These are phyloP conservation scores for Apostichopus parvimensis DNA, from an alignment of 35 echinoderm and acorn worm species.

Conservation along the genomic window DNA sequence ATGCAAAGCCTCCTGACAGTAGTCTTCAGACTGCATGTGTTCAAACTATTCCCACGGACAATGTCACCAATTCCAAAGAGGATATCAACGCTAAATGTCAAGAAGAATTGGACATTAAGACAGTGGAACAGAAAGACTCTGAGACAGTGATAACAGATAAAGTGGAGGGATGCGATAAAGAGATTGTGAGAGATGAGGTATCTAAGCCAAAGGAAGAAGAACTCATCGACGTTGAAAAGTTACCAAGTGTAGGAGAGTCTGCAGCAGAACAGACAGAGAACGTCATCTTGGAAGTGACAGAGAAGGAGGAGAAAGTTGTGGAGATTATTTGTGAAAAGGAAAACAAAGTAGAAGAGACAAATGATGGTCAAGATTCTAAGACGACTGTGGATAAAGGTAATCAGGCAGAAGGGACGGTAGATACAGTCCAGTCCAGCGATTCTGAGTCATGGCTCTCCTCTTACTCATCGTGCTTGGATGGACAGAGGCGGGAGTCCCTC, in stretches of 20 bases:
- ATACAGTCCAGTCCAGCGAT: neutral
- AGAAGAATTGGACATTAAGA: neutral
- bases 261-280: constrained; percentile 5
- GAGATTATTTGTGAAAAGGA: neutral
- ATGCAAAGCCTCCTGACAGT: neutral
- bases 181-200: neutral
- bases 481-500: constrained; percentile 70
- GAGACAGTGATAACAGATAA: neutral
- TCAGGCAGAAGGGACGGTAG: neutral
- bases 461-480: constrained; percentile 7
- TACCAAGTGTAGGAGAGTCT: neutral
- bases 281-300: neutral
- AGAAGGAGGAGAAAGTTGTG: neutral
- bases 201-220: neutral
- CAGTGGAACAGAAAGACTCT: neutral
- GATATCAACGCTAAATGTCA: constrained; percentile 1
- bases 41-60: constrained; percentile 7
- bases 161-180: neutral
- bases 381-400: neutral
- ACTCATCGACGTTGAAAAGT: neutral
- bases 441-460: neutral
- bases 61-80: neutral
- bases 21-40: constrained; percentile 46
- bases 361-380: neutral
- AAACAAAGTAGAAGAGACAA: neutral